These are phyloP conservation scores for Urechis unicinctus DNA, from an alignment of 2,888 invertebrate genomes.

Conservation along the genomic window DNA sequence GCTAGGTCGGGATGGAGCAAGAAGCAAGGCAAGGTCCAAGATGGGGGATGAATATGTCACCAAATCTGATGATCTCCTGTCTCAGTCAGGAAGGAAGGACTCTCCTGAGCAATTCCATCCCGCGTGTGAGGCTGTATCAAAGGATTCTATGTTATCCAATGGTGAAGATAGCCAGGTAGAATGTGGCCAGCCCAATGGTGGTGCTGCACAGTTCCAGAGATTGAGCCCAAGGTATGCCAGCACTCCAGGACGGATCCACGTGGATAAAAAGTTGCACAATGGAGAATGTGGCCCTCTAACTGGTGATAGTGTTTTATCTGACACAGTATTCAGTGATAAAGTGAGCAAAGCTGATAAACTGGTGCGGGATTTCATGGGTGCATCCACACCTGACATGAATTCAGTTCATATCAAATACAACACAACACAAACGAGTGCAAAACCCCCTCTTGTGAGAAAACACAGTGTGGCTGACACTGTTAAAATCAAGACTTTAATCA, in stretches of 20 bases:
- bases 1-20: no score
- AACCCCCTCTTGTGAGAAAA: no score
- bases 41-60: not conserved
- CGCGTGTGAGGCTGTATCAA: not conserved
- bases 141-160: not conserved
- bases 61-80: no score
- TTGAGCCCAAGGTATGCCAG: not conserved
- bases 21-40: no score
- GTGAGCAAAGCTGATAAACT: not conserved
- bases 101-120: not conserved
- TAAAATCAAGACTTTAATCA: not conserved
- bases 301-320: not conserved
- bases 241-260: not conserved
- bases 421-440: not conserved
- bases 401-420: no score
- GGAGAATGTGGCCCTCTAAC: not conserved
- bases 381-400: no score
- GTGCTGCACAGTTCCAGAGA: not conserved
- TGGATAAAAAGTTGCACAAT: not conserved
- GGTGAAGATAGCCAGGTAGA: not conserved
- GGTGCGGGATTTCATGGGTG: not conserved
- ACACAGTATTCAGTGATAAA: not conserved
- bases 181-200: no score
- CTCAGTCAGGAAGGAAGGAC: not conserved
- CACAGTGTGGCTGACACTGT: not conserved